Conservation (phyloP, 2,888 invertebrate species). For the Venustoraphidia nigricollis region DNA sequence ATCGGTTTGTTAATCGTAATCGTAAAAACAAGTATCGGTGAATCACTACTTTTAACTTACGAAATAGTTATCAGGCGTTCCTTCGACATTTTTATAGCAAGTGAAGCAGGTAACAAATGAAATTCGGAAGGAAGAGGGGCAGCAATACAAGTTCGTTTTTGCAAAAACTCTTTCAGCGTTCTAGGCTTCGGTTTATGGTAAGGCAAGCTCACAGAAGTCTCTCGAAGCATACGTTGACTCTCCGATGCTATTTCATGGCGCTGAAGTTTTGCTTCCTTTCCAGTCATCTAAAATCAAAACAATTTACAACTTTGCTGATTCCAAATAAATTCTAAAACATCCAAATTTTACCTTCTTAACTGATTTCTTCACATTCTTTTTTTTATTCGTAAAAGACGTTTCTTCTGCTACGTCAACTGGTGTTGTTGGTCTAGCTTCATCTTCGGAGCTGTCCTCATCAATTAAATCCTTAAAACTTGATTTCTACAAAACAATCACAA, state of each 20-base stretch:
- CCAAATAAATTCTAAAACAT: slow-evolving; percentile 18
- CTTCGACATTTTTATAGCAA: slow-evolving; percentile 47
- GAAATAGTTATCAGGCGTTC: slow-evolving; percentile 47
- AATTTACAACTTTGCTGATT: slow-evolving; percentile 4
- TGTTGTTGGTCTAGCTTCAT: slow-evolving; percentile 19
- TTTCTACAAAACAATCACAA: slow-evolving; percentile 1
- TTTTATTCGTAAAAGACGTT: slow-evolving; percentile 5
- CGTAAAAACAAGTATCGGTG: no score
- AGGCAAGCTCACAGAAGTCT: slow-evolving; percentile 60
- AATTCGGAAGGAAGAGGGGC: slow-evolving; percentile 21
- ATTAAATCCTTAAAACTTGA: slow-evolving; percentile 28
- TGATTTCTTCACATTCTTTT: background rate
- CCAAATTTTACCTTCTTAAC: background rate
- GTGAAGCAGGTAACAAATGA: slow-evolving; percentile 25
- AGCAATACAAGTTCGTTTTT: slow-evolving; percentile 30
- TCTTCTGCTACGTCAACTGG: slow-evolving; percentile 15
- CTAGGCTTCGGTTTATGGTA: slow-evolving; percentile 75
- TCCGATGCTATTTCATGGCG: slow-evolving; percentile 69
- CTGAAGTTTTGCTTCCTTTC: slow-evolving; percentile 49
- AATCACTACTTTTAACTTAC: slow-evolving; percentile 42
- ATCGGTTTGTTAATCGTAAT: no score
- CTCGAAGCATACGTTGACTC: slow-evolving; percentile 65
- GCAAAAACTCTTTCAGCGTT: slow-evolving; percentile 64
- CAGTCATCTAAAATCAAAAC: slow-evolving; percentile 36
- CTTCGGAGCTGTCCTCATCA: slow-evolving; percentile 41